These are phyloP conservation scores for Atta colombica DNA, from an alignment of 1,140 invertebrate species.

Conservation along the genomic window DNA sequence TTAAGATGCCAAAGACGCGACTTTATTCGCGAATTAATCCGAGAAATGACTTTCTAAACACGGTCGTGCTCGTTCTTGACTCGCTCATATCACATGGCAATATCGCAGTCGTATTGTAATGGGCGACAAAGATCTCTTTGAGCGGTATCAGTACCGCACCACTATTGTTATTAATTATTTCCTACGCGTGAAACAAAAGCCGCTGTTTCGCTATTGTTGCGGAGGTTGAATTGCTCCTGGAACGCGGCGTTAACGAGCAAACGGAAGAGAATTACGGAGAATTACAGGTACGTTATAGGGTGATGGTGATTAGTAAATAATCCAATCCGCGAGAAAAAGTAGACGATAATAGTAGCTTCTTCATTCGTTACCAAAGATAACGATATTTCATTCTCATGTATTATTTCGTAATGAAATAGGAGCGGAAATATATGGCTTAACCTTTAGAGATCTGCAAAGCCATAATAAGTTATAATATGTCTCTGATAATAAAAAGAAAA, in stretches of 20 bases:
- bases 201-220: constrained; percentile 12
- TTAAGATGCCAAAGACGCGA: no score
- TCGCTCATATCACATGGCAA: constrained; percentile 3
- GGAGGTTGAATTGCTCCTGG: constrained; percentile 2
- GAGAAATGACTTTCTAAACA: constrained; percentile 44
- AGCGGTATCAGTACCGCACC: neutral
- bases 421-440: neutral
- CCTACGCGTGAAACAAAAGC: constrained; percentile 34
- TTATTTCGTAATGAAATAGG: neutral
- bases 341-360: neutral
- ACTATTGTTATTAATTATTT: constrained; percentile 56
- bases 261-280: constrained; percentile 35
- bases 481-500: no score
- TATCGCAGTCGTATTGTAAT: constrained; percentile 7
- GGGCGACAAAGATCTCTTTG: neutral
- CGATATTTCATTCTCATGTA: neutral
- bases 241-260: constrained; percentile 25
- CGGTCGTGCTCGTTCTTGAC: constrained; percentile 16
- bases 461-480: no score
- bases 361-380: neutral
- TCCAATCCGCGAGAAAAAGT: neutral
- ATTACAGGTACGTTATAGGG: neutral
- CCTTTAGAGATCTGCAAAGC: no score
- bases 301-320: neutral
- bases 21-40: neutral